A percentile compares a stretch with the other conserved stretches of the same genome.
These are phyloP conservation scores for Andrena praecox DNA, from an alignment of 2,888 invertebrate species.

Conservation along the genomic window DNA sequence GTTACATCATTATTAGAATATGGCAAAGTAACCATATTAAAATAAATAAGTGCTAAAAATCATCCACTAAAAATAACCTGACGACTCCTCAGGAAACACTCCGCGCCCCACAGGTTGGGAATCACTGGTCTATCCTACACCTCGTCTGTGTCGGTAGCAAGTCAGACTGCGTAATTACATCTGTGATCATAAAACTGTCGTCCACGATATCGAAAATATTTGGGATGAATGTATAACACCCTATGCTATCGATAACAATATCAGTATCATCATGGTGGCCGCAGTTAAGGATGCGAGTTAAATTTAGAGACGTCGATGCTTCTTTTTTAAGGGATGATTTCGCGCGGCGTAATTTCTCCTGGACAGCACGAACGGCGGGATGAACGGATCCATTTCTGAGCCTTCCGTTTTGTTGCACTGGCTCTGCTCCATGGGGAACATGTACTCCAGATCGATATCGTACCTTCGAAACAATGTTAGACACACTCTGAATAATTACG, in stretches of 20 bases:
- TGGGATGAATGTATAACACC: neutral
- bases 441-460: conserved; percentile 93
- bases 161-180: neutral
- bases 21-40: no score
- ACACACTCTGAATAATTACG: conserved; percentile 8
- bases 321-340: conserved; percentile 85
- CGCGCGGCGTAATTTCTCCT: conserved; percentile 76
- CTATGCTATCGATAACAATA: neutral
- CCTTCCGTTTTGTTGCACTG: conserved; percentile 86
- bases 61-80: no score
- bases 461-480: conserved; percentile 85
- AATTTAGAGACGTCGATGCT: conserved; percentile 76
- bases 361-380: conserved; percentile 73
- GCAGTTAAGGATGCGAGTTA: neutral
- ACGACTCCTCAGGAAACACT: no score
- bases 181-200: neutral
- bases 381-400: conserved; percentile 79
- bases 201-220: neutral
- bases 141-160: no score
- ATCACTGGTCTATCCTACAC: no score
- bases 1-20: no score
- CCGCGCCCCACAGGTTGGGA: no score
- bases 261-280: neutral
- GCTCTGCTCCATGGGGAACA: conserved; percentile 93
- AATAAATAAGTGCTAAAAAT: no score